phyloP scores from a whole-genome alignment of 2,797 vertebrate species.

The Intellagama lesueurii region DNA sequence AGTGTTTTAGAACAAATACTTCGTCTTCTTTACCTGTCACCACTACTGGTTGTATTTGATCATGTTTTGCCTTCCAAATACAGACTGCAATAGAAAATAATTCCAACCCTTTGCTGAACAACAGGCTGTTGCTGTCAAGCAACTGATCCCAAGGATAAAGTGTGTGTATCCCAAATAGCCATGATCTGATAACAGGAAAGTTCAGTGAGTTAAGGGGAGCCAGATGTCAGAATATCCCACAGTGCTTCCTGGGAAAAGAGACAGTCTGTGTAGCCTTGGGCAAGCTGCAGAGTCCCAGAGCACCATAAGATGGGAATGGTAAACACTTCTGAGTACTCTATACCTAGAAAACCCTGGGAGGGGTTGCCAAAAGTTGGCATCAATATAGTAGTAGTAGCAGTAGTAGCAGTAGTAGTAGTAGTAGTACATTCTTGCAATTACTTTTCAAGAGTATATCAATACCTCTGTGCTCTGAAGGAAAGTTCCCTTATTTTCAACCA shows the following conservation, averaged over 20 bases:
- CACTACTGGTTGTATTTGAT: background rate
- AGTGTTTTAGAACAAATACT: background rate
- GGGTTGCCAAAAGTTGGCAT: too few relatives aligned
- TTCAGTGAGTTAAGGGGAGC: too few relatives aligned
- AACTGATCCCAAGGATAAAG: slow-evolving; percentile 21
- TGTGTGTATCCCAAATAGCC: background rate
- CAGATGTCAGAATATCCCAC: too few relatives aligned
- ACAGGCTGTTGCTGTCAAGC: slow-evolving; percentile 20
- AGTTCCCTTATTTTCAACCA: slow-evolving; percentile 10
- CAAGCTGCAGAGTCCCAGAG: too few relatives aligned
- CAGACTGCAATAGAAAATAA: slow-evolving; percentile 11
- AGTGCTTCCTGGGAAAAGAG: too few relatives aligned
- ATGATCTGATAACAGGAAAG: too few relatives aligned
- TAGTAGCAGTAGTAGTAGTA: too few relatives aligned
- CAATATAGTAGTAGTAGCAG: too few relatives aligned
- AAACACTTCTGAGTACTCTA: too few relatives aligned
- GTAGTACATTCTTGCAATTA: background rate
- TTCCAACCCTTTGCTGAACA: background rate
- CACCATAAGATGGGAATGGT: too few relatives aligned
- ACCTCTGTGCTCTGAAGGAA: slow-evolving; percentile 1
- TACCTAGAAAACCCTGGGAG: too few relatives aligned
- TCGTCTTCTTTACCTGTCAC: background rate
- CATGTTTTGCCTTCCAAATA: slow-evolving; percentile 15
- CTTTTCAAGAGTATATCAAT: background rate
- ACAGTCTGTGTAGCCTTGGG: too few relatives aligned